Base-by-base conservation (phyloP, 2,888 invertebrate species). In the Nebria brevicollis region DNA sequence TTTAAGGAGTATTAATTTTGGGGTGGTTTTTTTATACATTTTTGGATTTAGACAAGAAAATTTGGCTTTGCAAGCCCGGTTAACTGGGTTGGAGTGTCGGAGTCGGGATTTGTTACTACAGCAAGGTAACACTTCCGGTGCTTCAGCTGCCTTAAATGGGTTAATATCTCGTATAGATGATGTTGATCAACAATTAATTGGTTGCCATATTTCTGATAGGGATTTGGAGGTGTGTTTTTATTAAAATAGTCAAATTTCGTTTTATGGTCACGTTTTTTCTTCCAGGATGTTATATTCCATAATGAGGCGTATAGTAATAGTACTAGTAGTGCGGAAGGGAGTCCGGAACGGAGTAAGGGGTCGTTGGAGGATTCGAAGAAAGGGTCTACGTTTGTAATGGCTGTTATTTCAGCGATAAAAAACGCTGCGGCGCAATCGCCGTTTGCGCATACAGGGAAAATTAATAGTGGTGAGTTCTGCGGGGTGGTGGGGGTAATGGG, bases 221-320 rank as follows among this genome's bases (percentile, higher is more conserved):
- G 94, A 94, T 87, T 89, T 95, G 77, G 94, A 95, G 90, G 20
- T 20, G 20, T 20, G 20, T 20, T 20, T 20, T 20, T 20, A 20
- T 20, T 20, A 20, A 20, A 20, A 20, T 20, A 0, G 20, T 20
- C 20, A 20, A 20, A 20, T 20, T 20, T 20, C 20, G 20, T 20
- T 20, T 20, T 20, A 20, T 20, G 20, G 20, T 20, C 20, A 1
- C 20, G 20, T 20, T 20, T 20, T 20, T 20, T 20, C 0, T 34
- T 87, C 83, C 84, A 94, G 94, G 94, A 95, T 86, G 93, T 93
- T 82, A 93, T 95, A 84, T 95, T 93, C 88, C 95, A 95, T 86
- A 95, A 95, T 85, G 95, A 95, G 87, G 94, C 93, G 0, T 94
- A 93, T 87, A 93, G 94, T 86, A 93, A 93, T 85, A 94, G 94